phyloP scores from a whole-genome alignment of 2,888 invertebrate species.

The Ferdinandea cuprea region DNA sequence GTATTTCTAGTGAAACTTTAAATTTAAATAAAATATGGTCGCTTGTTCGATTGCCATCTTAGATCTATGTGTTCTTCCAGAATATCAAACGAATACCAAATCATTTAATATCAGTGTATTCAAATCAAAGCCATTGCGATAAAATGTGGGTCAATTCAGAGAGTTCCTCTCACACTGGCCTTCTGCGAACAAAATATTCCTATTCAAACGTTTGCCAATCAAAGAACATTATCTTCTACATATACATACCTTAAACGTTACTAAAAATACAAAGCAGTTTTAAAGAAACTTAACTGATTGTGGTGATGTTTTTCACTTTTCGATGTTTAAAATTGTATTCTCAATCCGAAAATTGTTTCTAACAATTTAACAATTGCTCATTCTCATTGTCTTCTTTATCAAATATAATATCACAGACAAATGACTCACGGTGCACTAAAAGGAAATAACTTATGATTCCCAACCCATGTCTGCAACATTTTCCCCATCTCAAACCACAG shows the following conservation, averaged over 20 bases:
- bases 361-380: not conserved
- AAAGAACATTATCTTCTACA: not conserved
- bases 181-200: too few species aligned
- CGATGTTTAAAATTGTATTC: not conserved
- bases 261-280: conserved; percentile 9
- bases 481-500: conserved; percentile 23
- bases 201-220: not conserved
- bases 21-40: too few species aligned
- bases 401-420: conserved; percentile 25
- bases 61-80: too few species aligned
- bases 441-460: not conserved
- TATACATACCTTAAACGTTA: not conserved
- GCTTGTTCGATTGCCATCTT: too few species aligned
- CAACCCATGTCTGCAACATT: conserved; percentile 19
- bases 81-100: too few species aligned
- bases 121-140: too few species aligned
- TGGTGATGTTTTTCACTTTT: conserved; percentile 1
- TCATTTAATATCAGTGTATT: too few species aligned
- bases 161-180: too few species aligned
- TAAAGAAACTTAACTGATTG: not conserved
- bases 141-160: too few species aligned
- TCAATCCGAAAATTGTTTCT: not conserved
- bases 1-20: too few species aligned
- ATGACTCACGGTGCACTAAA: conserved; percentile 12
- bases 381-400: not conserved